phyloP scores from a whole-genome alignment of 2,797 vertebrate genomes.

The Pseudochirops cupreus region DNA sequence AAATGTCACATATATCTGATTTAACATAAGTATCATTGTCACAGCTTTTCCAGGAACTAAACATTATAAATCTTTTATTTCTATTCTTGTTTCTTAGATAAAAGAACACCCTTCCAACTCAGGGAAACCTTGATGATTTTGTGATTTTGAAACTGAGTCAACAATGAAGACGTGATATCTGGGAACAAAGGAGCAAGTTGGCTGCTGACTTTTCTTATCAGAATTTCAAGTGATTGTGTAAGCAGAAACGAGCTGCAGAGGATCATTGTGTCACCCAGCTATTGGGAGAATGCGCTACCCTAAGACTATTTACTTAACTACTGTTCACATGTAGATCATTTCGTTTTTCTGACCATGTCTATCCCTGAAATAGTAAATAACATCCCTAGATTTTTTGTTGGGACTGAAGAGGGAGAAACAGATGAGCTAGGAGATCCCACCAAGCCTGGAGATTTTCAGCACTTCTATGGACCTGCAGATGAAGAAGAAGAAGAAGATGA shows the following conservation, averaged over 20 bases:
- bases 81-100: conserved; percentile 73
- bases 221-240: conserved; percentile 58
- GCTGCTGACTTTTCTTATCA: conserved; percentile 68
- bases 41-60: conserved; percentile 18
- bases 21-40: conserved; percentile 35
- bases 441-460: conserved; percentile 86
- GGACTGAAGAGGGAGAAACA: conserved; percentile 89
- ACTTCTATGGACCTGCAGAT: conserved; percentile 89
- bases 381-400: conserved; percentile 91
- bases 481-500: conserved; percentile 92
- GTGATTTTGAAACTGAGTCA: conserved; percentile 61
- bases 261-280: conserved; percentile 51
- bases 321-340: conserved; percentile 69
- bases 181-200: conserved; percentile 74
- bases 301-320: conserved; percentile 56
- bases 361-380: conserved; percentile 85
- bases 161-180: conserved; percentile 78
- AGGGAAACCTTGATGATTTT: conserved; percentile 64
- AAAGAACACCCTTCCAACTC: conserved; percentile 64
- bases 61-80: conserved; percentile 19
- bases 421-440: conserved; percentile 87
- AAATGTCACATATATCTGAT: conserved; percentile 21
- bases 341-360: conserved; percentile 82
- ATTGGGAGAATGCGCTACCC: conserved; percentile 71
- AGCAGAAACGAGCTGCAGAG: conserved; percentile 66